Evolutionary conservation across 2,888 invertebrate species (phyloP), one percentile per base, ranked within the genome.

Genomic region (Erebia palarica): DNA sequence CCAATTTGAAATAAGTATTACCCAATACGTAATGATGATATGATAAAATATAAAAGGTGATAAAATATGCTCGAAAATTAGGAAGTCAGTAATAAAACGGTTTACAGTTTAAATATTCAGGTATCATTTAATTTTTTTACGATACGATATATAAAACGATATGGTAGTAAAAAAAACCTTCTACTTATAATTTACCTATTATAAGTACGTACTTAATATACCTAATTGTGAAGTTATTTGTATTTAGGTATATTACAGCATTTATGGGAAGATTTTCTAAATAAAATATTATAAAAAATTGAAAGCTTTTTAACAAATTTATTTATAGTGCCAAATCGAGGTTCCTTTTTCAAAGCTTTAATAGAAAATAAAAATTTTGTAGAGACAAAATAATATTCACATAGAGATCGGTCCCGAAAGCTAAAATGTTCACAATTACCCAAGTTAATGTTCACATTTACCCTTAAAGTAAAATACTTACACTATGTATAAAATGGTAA

Each of bases 221-320:
- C 10, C 0, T 55, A 55, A 10, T 18, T 57, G 8, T 2, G 16
- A 53, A 53, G 14, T 53, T n/a, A 53, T 8, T 21, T 11, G 3
- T 57, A 57, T 10, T 18, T 55, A 55, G 55, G 18, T 55, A 55
- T 18, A 42, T 65, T 65, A 65, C 65, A 65, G 65, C 65, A 65
- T 55, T 53, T 65, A 11, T 7, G 5, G 1, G 10, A 16, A 49
- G 27, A 27, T 64, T 21, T 14, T n/a, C 27, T 3, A 27, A 36
- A n/a, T n/a, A 36, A 36, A 36, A 3, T 3, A 27, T 51, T 27
- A 51, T 63, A n/a, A 55, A 8, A 36, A 42, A 65, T 27, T 11
- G 36, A 2, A 42, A 11, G n/a, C n/a, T 47, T 47, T 1, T 14
- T 47, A 47, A 10, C 16, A 14, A 16, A 18, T n/a, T 61, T 7